Evolutionary conservation across 2,113 vertebrate genomes (phyloP), one percentile per base, ranked within the genome.

Genomic region (Prunella himalayana): DNA sequence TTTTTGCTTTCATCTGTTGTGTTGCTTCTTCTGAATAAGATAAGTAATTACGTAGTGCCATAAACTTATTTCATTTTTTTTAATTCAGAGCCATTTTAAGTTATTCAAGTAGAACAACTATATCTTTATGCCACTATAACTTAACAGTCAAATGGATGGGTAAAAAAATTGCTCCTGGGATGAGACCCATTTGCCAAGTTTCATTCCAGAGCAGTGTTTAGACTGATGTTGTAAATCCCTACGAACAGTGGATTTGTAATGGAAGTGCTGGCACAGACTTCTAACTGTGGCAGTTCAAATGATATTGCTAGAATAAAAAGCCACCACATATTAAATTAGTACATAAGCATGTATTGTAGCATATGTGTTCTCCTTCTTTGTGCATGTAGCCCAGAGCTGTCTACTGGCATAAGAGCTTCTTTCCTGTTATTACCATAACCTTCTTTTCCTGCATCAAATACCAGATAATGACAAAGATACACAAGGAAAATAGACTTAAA

Each of bases 131-230:
- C 59, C 72, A 71, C 78, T 90, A 84, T 94, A 95, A 90, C 76
- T 95, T 94, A 93, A 87, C 35, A 88, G 90, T 63, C 65, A 94
- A 90, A 94, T 82, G 54, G 53, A 88, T 92, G 88, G 63, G 45
- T 94, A 81, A 78, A 94, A 94, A 63, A 66, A 69, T 56, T 81
- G 57, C 69, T 92, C 17, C 80, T 93, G 77, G 80, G 51, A 90
- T 92, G 79, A 95, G 77, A 80, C 54, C 77, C 37, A 87, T 95
- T 97, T 92, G 50, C 77, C 79, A 95, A 91, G 35, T 95, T 95
- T 91, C 61, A 86, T 95, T 96, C 89, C 86, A 83, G 45, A 93
- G 42, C 57, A 86, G 53, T 51, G 42, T 70, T 95, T 64, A 82
- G 75, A 84, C 50, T 75, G 44, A 90, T 25, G 6, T 70, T 95